Conservation (phyloP, 1,140 invertebrate species). For the Heliconius hermathena region DNA sequence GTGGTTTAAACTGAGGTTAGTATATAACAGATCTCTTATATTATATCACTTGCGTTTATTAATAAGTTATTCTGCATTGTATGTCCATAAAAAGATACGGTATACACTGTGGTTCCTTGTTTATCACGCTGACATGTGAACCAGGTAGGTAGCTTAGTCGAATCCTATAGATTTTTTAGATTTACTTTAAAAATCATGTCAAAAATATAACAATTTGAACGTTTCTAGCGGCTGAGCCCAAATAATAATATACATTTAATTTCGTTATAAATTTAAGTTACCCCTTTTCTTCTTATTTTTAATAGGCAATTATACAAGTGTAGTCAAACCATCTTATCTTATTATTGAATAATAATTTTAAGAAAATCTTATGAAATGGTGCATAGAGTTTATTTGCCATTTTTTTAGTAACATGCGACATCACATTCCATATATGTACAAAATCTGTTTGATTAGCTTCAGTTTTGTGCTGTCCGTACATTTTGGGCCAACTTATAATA, state of each 20-base stretch:
- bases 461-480: constrained; percentile 1
- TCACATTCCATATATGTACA: constrained; percentile 77
- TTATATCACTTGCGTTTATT: constrained; percentile 7
- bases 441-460: constrained; percentile 33
- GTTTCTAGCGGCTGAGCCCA: not conserved
- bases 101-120: constrained; percentile 10
- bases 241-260: constrained; percentile 4
- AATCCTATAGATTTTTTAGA: constrained; percentile 19
- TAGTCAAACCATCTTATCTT: constrained; percentile 33
- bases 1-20: not conserved
- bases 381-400: constrained; percentile 43
- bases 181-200: constrained; percentile 7
- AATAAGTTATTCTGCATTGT: constrained; percentile 25
- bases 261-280: not conserved
- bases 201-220: not conserved
- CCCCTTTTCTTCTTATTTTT: constrained; percentile 14
- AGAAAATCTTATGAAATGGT: constrained; percentile 48
- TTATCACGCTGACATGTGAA: constrained; percentile 35
- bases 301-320: constrained; percentile 37
- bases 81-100: constrained; percentile 34
- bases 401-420: constrained; percentile 46
- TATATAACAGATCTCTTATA: not conserved
- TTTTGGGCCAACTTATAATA: not conserved
- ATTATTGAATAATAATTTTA: constrained; percentile 16
- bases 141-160: constrained; percentile 33